A percentile compares a stretch with the other conserved stretches of the same genome.
phyloP scores from a whole-genome alignment of 1,140 invertebrate species.

The Lasioglossum baleicum region DNA sequence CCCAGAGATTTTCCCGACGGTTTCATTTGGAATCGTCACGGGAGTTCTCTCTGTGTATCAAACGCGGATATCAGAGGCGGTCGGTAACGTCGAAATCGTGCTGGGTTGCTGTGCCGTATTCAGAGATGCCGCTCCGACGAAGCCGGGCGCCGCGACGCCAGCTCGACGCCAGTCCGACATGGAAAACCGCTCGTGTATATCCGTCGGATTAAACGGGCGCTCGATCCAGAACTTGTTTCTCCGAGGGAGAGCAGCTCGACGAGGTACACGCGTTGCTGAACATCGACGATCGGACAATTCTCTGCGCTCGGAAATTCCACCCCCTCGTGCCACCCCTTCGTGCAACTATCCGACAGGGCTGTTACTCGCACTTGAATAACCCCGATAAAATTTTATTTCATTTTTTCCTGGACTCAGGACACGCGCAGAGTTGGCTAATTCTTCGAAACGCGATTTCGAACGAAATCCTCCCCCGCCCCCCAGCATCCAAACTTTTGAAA shows the following conservation, averaged over 20 bases:
- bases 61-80: conserved; percentile 27
- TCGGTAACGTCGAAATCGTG: conserved; percentile 48
- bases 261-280: neutral
- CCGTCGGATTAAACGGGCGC: neutral
- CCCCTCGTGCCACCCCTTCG: no score
- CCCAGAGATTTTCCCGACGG: neutral
- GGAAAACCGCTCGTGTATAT: neutral
- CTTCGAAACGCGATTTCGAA: no score
- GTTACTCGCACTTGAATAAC: no score
- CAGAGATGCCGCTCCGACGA: conserved; percentile 43
- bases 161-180: neutral
- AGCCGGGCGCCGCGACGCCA: neutral
- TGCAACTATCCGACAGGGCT: no score
- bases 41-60: neutral
- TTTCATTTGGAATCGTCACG: neutral
- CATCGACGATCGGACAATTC: neutral
- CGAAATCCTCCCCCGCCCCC: no score
- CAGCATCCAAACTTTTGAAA: no score
- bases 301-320: no score
- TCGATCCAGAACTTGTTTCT: neutral
- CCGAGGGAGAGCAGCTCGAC: neutral
- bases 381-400: no score
- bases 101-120: conserved; percentile 24
- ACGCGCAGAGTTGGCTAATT: no score
- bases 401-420: no score